phyloP scores from a whole-genome alignment of 1,140 invertebrate genomes.

The Calycopis cecrops region DNA sequence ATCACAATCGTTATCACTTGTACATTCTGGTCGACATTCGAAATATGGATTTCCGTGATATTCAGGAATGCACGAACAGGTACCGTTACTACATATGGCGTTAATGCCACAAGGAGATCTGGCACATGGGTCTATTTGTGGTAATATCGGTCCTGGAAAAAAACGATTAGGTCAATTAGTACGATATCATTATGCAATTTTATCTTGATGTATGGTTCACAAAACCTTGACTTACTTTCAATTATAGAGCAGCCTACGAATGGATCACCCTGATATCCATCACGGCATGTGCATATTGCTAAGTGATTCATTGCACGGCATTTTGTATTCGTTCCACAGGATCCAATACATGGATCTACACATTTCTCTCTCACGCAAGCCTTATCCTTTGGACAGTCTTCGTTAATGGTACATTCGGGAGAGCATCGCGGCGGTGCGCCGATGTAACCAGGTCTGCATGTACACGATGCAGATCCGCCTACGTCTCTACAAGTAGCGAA shows the following conservation, averaged over 20 bases:
- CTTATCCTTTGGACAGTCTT: constrained; percentile 79
- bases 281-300: constrained; percentile 78
- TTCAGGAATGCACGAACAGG: constrained; percentile 77
- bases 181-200: too few relatives aligned
- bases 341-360: constrained; percentile 81
- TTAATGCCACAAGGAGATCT: constrained; percentile 85
- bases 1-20: constrained; percentile 84
- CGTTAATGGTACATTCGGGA: constrained; percentile 82
- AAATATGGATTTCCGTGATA: constrained; percentile 79
- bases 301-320: constrained; percentile 79
- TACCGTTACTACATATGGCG: constrained; percentile 81
- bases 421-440: constrained; percentile 78
- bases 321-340: constrained; percentile 78
- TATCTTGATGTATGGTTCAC: constrained; percentile 13
- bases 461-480: constrained; percentile 76
- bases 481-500: constrained; percentile 77
- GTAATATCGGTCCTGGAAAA: constrained; percentile 24
- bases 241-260: constrained; percentile 76
- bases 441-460: constrained; percentile 77
- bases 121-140: constrained; percentile 76
- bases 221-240: constrained; percentile 73
- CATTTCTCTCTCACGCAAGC: constrained; percentile 82
- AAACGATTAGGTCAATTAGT: background rate
- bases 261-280: constrained; percentile 80
- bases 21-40: constrained; percentile 82